A percentile compares a stretch with the other conserved stretches of the same genome.
These are phyloP conservation scores for Nerophis ophidion DNA, from an alignment of 2,113 vertebrate genomes.

Conservation along the genomic window DNA sequence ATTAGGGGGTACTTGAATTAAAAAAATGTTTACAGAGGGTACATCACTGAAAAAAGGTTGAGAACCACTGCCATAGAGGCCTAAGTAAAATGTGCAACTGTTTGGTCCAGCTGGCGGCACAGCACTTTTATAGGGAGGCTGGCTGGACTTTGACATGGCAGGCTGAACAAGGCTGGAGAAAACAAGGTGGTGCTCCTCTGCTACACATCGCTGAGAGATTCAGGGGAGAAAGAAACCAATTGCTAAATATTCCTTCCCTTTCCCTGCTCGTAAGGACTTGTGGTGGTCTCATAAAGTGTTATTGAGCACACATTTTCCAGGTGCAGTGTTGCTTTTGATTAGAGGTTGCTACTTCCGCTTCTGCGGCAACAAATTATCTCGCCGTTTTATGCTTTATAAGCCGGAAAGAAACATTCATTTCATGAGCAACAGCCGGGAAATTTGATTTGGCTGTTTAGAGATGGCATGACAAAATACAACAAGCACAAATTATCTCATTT, in stretches of 20 bases:
- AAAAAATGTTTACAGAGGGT: no score
- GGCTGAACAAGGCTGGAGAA: slow-evolving; percentile 29
- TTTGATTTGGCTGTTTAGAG: slow-evolving; percentile 15
- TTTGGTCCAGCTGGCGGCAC: slow-evolving; percentile 31
- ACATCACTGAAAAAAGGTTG: no score
- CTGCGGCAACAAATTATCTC: slow-evolving; percentile 45
- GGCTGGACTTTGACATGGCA: slow-evolving; percentile 52
- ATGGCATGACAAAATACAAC: slow-evolving; percentile 20
- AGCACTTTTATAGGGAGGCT: slow-evolving; percentile 44
- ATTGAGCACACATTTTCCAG: slow-evolving; percentile 33
- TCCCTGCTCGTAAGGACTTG: slow-evolving; percentile 20
- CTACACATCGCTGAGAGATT: slow-evolving; percentile 20
- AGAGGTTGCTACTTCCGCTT: slow-evolving; percentile 9
- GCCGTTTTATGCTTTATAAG: slow-evolving; percentile 43
- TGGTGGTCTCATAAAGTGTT: slow-evolving; percentile 32
- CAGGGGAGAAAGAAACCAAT: slow-evolving; percentile 21
- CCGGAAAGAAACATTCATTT: slow-evolving; percentile 30
- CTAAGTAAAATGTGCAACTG: slow-evolving; percentile 20
- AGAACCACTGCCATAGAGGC: no score
- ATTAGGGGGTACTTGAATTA: no score
- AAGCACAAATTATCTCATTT: slow-evolving; percentile 15
- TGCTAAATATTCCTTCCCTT: slow-evolving; percentile 26
- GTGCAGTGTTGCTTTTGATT: slow-evolving; percentile 34
- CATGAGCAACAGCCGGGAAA: slow-evolving; percentile 14
- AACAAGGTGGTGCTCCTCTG: slow-evolving; percentile 30